Evolutionary conservation across 2,888 invertebrate genomes (phyloP).

Genomic region (Oxyscelio sp.): DNA sequence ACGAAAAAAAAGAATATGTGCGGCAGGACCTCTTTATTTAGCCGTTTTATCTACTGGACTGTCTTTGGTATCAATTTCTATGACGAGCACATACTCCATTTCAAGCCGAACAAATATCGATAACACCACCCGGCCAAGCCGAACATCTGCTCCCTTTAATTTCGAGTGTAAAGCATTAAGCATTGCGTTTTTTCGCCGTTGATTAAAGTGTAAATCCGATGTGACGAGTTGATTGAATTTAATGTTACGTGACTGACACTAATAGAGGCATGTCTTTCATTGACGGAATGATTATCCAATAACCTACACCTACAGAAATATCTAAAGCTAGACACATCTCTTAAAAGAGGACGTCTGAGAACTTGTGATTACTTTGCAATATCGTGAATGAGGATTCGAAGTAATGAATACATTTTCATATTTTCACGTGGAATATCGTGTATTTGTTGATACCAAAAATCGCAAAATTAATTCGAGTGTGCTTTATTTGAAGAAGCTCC

Average conservation of each 20-base stretch:
- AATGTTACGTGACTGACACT: constrained; percentile 74
- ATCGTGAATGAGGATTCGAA: constrained; percentile 16
- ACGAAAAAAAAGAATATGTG: neutral
- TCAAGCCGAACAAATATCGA: constrained; percentile 51
- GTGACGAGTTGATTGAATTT: constrained; percentile 70
- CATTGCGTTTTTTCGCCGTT: constrained; percentile 51
- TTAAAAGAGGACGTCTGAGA: constrained; percentile 73
- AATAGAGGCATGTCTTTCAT: constrained; percentile 72
- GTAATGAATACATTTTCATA: constrained; percentile 73
- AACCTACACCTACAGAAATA: constrained; percentile 77
- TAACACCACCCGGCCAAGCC: constrained; percentile 18
- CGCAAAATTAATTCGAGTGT: constrained; percentile 49
- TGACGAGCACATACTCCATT: constrained; percentile 46
- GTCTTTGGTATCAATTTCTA: constrained; percentile 59
- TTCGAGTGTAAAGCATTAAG: constrained; percentile 46
- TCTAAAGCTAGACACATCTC: constrained; percentile 81
- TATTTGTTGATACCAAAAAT: constrained; percentile 61
- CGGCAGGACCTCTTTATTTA: constrained; percentile 56
- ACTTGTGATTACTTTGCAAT: constrained; percentile 69
- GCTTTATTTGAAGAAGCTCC: constrained; percentile 13
- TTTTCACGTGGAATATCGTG: constrained; percentile 68
- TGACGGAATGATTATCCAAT: constrained; percentile 71
- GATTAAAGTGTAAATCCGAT: constrained; percentile 71
- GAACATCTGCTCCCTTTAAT: constrained; percentile 57
- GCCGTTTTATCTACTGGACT: constrained; percentile 39